A percentile compares a stretch with the other conserved stretches of the same genome.
phyloP scores from a whole-genome alignment of 2,888 invertebrate genomes.

The Spicauda simplicius region DNA sequence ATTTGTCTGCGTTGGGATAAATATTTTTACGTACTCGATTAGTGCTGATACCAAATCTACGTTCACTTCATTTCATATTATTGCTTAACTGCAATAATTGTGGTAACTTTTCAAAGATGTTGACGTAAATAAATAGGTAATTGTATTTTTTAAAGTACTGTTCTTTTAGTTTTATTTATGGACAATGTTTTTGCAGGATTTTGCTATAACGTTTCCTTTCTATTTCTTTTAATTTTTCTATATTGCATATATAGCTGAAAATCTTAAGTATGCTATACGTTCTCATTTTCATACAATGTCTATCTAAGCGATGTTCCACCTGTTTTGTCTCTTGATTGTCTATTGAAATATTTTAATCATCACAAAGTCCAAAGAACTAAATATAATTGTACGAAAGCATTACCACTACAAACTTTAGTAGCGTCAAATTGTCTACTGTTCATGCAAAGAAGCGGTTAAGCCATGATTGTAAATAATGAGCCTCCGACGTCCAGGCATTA shows the following conservation, averaged over 20 bases:
- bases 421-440: slow-evolving; percentile 14
- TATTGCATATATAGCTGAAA: no score
- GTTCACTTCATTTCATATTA: slow-evolving; percentile 14
- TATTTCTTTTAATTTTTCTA: no score
- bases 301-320: no score
- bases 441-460: background rate
- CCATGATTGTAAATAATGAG: slow-evolving; percentile 12
- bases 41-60: slow-evolving; percentile 7
- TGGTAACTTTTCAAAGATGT: background rate
- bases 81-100: background rate
- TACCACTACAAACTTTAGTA: background rate
- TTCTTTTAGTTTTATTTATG: background rate
- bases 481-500: background rate
- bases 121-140: background rate
- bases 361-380: no score
- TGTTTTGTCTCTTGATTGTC: no score
- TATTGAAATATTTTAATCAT: no score
- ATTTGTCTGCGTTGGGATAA: background rate
- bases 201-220: no score
- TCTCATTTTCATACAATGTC: no score
- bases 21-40: slow-evolving; percentile 24
- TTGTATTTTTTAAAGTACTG: no score
- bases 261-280: no score
- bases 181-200: background rate
- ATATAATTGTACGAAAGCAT: no score